Percentiles rank a stretch among this genome's conserved stretches.
These are phyloP conservation scores for Yponomeuta plumbellus DNA, from an alignment of 2,888 invertebrate species.

Conservation along the genomic window DNA sequence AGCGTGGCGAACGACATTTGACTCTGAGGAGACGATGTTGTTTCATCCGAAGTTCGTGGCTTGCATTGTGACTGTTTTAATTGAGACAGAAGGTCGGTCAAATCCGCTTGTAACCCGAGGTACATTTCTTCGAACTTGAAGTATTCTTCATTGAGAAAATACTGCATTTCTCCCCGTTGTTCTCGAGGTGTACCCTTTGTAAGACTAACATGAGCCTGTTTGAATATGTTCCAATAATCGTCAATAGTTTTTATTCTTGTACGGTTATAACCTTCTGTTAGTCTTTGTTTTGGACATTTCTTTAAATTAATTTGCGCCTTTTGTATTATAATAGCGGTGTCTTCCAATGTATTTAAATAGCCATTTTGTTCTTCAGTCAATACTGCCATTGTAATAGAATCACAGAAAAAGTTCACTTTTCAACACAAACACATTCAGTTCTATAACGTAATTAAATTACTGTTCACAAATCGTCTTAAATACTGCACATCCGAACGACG, in stretches of 20 bases:
- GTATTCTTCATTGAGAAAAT: conserved; percentile 27
- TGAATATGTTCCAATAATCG: conserved; percentile 26
- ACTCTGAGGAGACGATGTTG: not conserved
- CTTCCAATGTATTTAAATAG: conserved; percentile 21
- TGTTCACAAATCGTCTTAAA: not conserved
- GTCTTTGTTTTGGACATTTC: conserved; percentile 25
- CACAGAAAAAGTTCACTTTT: not conserved
- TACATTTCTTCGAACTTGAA: conserved; percentile 23
- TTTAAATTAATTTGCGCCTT: conserved; percentile 25
- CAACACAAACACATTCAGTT: not conserved
- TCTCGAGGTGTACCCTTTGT: conserved; percentile 14
- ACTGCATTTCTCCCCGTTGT: conserved; percentile 20
- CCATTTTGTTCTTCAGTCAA: not conserved
- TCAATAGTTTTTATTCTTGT: conserved; percentile 24
- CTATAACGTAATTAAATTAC: not conserved
- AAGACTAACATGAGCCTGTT: conserved; percentile 20
- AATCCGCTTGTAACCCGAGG: conserved; percentile 17
- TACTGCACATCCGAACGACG: not conserved
- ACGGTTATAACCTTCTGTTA: conserved; percentile 27
- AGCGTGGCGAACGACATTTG: conserved; percentile 16
- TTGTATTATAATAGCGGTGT: conserved; percentile 21
- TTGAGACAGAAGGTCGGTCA: conserved; percentile 16
- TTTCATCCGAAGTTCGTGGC: not conserved
- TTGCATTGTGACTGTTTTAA: not conserved
- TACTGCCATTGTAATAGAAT: not conserved